These are phyloP conservation scores for Aethes cnicana DNA, from an alignment of 2,888 invertebrate species.

Conservation along the genomic window DNA sequence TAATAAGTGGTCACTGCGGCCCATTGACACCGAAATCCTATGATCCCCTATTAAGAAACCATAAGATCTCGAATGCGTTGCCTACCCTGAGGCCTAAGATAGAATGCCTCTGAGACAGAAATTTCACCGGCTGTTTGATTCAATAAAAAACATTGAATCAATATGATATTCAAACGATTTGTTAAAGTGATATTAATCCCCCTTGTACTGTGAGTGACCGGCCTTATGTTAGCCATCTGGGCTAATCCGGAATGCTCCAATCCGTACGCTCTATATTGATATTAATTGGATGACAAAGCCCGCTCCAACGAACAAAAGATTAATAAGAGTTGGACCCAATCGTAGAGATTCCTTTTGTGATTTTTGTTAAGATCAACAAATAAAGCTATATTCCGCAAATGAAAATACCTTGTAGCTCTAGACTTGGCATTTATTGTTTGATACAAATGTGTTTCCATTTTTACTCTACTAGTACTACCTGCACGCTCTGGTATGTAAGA, in stretches of 20 bases:
- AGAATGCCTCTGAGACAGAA: too few species aligned
- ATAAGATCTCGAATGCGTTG: too few species aligned
- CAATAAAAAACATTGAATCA: too few species aligned
- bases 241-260: slow-evolving; percentile 44
- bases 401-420: neutral
- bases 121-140: too few species aligned
- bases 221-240: slow-evolving; percentile 38
- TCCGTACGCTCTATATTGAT: slow-evolving; percentile 60
- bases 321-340: slow-evolving; percentile 59
- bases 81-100: too few species aligned
- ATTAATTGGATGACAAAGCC: slow-evolving; percentile 65
- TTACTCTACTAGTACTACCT: neutral
- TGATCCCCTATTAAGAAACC: too few species aligned
- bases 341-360: slow-evolving; percentile 65
- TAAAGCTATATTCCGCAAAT: slow-evolving; percentile 49
- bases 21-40: too few species aligned
- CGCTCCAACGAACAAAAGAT: slow-evolving; percentile 59
- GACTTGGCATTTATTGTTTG: neutral
- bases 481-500: too few species aligned
- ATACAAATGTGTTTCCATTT: neutral
- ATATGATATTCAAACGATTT: neutral
- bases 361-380: slow-evolving; percentile 52
- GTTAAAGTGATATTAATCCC: neutral
- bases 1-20: too few species aligned
- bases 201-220: neutral